Conservation (phyloP, 1,140 invertebrate genomes). For the Drosophila tsacasi region DNA sequence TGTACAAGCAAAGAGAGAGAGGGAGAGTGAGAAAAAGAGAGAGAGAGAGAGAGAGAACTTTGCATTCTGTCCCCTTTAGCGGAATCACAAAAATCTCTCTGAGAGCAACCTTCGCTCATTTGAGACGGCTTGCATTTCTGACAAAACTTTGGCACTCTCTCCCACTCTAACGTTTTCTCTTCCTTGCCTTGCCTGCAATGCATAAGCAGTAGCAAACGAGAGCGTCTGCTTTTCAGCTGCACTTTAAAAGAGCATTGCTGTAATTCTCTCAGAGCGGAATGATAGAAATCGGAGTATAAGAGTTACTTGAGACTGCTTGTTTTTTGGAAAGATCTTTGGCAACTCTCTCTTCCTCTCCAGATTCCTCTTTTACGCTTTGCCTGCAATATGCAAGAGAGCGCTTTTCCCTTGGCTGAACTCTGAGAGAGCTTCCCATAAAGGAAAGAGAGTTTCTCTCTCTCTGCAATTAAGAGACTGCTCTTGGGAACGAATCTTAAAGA, state of each 20-base stretch:
- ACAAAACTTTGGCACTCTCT: too few species aligned
- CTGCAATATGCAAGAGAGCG: neutral
- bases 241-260: too few species aligned
- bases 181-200: neutral
- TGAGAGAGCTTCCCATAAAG: neutral
- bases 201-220: too few species aligned
- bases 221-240: too few species aligned
- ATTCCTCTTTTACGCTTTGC: neutral
- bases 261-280: too few species aligned
- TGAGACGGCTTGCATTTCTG: neutral
- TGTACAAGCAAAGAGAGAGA: neutral
- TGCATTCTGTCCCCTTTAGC: too few species aligned
- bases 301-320: neutral
- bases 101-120: neutral
- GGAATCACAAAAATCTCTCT: neutral
- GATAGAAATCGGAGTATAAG: too few species aligned
- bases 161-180: neutral
- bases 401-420: neutral
- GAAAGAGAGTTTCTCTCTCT: neutral
- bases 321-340: neutral
- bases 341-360: neutral
- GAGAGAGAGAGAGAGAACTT: neutral
- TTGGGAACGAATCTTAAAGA: neutral
- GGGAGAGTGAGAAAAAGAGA: too few species aligned
- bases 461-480: too few species aligned